Evolutionary conservation across 2,113 vertebrate genomes (phyloP), one percentile per base, ranked within the genome.

Genomic region (Mirza zaza): DNA sequence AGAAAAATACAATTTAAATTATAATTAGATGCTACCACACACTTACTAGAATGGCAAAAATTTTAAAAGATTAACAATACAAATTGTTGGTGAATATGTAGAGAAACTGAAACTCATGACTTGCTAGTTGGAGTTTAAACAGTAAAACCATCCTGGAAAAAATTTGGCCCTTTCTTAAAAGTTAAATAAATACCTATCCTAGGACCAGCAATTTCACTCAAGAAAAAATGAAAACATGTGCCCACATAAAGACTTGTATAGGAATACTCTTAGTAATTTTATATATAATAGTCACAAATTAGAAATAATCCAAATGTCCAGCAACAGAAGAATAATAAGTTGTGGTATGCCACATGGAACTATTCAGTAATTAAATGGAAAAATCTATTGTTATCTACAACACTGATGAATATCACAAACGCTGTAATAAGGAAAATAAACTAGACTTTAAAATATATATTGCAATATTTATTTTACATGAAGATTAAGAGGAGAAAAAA

Each of bases 101-200:
- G 32, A 67, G n/a, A 25, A 80, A 90, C 82, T 61, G 12, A 93
- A 81, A 90, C 20, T 75, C n/a, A 73, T 25, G 29, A 48, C 94
- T 13, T 90, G 9, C 27, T 42, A 7, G 14, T 84, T 42, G 65
- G 20, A 45, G 9, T 83, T 80, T 68, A 88, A 83, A 90, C 32
- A 92, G 36, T 76, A 76, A 93, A 96, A 36, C 2, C 2, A 88
- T 52, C 68, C 57, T 86, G 39, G 52, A 59, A 94, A 97, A 77
- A 10, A 12, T 36, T 63, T 65, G n/a, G 23, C 23, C 57, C 25
- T 52, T 92, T 92, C 63, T 96, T 94, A 61, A 73, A 95, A 59
- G 70, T 82, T 70, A 85, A 75, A 95, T 57, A 67, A 79, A 55
- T 11, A 45, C 34, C 42, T 57, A 45, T 34, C 4, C 9, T 42